These are phyloP conservation scores for Malurus cyaneus DNA, from an alignment of 2,113 vertebrate genomes.

Conservation along the genomic window DNA sequence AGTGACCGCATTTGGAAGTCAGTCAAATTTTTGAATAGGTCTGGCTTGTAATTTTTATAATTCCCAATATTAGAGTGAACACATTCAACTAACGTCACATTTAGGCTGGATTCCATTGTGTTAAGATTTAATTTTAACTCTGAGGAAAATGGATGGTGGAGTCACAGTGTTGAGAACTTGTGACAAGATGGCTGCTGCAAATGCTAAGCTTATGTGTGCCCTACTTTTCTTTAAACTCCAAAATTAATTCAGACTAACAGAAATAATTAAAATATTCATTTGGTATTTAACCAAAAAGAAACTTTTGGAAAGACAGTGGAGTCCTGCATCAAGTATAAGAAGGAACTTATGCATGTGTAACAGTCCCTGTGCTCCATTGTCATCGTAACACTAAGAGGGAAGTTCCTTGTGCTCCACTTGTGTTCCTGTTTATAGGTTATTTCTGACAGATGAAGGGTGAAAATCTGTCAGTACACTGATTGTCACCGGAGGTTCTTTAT, in stretches of 20 bases:
- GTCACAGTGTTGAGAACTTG: neutral
- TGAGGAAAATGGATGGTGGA: neutral
- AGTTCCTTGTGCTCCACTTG: neutral
- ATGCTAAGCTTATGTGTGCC: neutral
- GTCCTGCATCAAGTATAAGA: neutral
- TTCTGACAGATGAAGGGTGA: neutral
- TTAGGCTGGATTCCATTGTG: slow-evolving; percentile 21
- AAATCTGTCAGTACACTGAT: neutral
- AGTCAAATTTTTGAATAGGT: slow-evolving; percentile 6
- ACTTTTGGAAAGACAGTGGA: neutral
- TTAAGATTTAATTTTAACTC: slow-evolving; percentile 43
- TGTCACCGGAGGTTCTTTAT: neutral
- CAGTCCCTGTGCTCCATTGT: neutral
- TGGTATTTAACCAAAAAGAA: neutral
- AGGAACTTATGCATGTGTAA: neutral
- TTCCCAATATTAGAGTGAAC: neutral
- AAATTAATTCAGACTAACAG: neutral
- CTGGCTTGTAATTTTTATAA: slow-evolving; percentile 24
- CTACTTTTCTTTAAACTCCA: neutral
- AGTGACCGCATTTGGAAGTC: slow-evolving; percentile 35
- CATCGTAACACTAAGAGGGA: neutral
- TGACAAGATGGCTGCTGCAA: neutral
- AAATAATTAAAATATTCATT: neutral
- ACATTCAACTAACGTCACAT: neutral
- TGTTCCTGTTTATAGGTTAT: neutral